phyloP scores from a whole-genome alignment of 2,888 invertebrate genomes.

The Ormyrus rosae region DNA sequence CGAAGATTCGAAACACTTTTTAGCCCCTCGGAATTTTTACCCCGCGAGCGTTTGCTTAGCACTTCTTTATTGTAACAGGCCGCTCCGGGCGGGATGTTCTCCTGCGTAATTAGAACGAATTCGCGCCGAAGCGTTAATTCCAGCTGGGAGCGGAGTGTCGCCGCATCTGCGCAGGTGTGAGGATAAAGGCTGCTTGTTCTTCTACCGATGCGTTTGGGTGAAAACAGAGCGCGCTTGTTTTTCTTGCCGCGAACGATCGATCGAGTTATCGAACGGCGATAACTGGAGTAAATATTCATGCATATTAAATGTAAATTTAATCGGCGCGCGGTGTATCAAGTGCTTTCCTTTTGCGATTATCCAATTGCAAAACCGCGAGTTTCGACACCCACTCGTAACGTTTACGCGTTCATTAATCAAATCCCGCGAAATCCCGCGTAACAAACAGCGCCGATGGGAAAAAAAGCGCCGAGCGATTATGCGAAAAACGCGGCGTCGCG shows the following conservation, averaged over 20 bases:
- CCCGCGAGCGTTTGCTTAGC: slow-evolving; percentile 23
- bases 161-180: background rate
- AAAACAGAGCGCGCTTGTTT: background rate
- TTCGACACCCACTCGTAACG: too few species aligned
- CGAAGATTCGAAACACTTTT: background rate
- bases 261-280: too few species aligned
- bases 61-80: slow-evolving; percentile 18
- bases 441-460: too few species aligned
- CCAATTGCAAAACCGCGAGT: too few species aligned
- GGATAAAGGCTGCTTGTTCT: slow-evolving; percentile 5
- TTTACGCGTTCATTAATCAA: too few species aligned
- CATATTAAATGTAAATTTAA: too few species aligned
- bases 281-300: too few species aligned
- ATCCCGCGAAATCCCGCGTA: too few species aligned
- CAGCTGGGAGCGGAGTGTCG: background rate
- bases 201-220: too few species aligned
- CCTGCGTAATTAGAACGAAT: slow-evolving; percentile 29
- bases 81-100: background rate
- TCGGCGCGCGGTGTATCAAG: too few species aligned
- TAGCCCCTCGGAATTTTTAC: background rate
- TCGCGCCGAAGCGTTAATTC: slow-evolving; percentile 7
- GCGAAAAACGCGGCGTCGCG: slow-evolving; percentile 12
- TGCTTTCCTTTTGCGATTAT: too few species aligned
- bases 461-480: background rate
- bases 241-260: background rate